Evolutionary conservation across 2,797 vertebrate genomes (phyloP).

Genomic region (Perodicticus potto): DNA sequence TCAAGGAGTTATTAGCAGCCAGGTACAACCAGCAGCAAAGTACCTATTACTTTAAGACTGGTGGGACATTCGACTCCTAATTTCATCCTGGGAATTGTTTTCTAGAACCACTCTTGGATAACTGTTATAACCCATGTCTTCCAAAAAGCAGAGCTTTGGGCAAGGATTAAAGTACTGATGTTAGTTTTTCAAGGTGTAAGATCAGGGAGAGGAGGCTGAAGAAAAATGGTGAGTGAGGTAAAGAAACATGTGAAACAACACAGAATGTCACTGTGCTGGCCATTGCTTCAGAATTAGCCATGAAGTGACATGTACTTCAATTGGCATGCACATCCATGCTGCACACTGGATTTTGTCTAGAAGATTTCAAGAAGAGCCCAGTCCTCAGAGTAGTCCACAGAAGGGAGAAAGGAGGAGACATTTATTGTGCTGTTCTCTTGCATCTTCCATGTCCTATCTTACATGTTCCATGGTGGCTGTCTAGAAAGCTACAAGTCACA

Average conservation of each 20-base stretch:
- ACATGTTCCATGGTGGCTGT: background rate
- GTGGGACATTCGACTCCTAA: background rate
- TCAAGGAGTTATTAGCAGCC: background rate
- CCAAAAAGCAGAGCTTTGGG: constrained; percentile 16
- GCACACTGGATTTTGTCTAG: background rate
- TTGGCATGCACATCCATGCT: rapidly evolving
- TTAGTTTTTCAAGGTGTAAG: background rate
- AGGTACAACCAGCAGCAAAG: background rate
- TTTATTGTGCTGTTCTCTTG: background rate
- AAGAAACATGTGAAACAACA: background rate
- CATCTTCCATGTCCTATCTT: background rate
- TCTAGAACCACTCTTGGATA: background rate
- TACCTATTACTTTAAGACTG: background rate
- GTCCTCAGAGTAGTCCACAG: background rate
- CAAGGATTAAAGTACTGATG: background rate
- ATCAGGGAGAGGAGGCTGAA: background rate
- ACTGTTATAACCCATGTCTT: background rate
- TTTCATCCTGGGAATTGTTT: background rate
- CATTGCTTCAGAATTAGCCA: background rate
- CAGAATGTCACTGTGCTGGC: rapidly evolving
- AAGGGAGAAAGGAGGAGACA: background rate
- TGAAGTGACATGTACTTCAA: background rate
- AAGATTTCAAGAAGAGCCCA: background rate
- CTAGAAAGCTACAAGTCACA: background rate
- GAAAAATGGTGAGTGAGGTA: background rate